Evolutionary conservation across 1,140 invertebrate species (phyloP).

Genomic region (Saccostrea cuccullata): DNA sequence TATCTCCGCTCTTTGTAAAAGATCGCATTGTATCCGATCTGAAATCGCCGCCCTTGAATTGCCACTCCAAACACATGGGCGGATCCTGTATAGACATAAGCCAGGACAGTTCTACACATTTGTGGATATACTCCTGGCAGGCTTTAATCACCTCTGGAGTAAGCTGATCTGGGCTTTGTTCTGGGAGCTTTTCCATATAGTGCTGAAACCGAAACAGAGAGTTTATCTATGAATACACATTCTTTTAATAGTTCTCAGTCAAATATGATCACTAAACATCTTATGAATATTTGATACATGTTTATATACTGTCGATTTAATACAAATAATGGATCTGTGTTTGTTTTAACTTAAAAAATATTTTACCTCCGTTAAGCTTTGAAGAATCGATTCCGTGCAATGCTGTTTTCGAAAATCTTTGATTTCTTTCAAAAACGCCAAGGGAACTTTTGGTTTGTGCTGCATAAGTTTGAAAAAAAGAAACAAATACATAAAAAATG

Average conservation of each 20-base stretch:
- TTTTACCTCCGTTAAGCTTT: background rate
- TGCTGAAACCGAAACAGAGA: background rate
- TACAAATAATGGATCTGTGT: no score
- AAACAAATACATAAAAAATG: background rate
- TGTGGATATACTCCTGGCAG: background rate
- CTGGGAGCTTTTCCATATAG: background rate
- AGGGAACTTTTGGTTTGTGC: constrained; percentile 18
- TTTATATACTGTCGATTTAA: no score
- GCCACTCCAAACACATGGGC: constrained; percentile 16
- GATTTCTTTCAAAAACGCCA: background rate
- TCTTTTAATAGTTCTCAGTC: no score
- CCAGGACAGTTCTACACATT: constrained; percentile 50
- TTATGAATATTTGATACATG: no score
- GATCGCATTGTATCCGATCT: constrained; percentile 32
- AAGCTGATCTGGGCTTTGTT: background rate
- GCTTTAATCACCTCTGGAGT: background rate
- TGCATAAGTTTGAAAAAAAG: background rate
- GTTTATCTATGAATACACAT: no score
- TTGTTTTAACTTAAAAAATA: background rate
- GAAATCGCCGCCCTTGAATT: background rate
- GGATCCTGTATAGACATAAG: constrained; percentile 46
- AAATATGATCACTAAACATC: no score
- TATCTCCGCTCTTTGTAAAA: constrained; percentile 37
- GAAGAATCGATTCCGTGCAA: background rate
- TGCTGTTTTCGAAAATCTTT: constrained; percentile 23